Evolutionary conservation across 2,888 invertebrate species (phyloP).

Genomic region (Drosophila algonquin): DNA sequence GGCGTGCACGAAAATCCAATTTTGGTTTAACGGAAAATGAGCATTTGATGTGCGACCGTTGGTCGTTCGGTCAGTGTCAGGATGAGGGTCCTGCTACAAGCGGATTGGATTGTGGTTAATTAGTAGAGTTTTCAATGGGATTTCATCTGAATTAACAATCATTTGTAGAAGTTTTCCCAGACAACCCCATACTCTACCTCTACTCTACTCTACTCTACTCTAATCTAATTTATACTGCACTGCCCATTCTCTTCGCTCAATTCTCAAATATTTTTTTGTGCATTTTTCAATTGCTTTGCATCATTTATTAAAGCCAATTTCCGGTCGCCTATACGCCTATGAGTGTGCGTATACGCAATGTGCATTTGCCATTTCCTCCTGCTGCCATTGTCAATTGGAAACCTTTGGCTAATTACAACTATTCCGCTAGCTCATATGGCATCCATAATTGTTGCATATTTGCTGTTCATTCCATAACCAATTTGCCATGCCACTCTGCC

Average conservation of each 20-base stretch:
- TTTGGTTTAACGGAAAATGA: conserved; percentile 33
- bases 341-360: conserved; percentile 6
- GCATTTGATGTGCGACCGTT: conserved; percentile 28
- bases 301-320: neutral
- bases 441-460: conserved; percentile 51
- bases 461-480: conserved; percentile 41
- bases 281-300: neutral
- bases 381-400: conserved; percentile 2
- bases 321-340: neutral
- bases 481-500: neutral
- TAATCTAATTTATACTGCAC: no score
- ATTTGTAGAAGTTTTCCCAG: neutral
- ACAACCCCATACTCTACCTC: no score
- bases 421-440: conserved; percentile 31
- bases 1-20: conserved; percentile 29
- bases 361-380: neutral
- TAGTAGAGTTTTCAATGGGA: conserved; percentile 18
- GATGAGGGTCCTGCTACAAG: neutral
- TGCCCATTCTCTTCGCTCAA: neutral
- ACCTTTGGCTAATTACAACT: conserved; percentile 37
- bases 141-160: neutral
- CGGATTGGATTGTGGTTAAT: conserved; percentile 35
- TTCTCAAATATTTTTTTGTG: no score
- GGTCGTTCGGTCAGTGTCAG: conserved; percentile 6
- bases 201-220: no score